These are phyloP conservation scores for Cydia pomonella DNA, from an alignment of 1,140 invertebrate species.

Conservation along the genomic window DNA sequence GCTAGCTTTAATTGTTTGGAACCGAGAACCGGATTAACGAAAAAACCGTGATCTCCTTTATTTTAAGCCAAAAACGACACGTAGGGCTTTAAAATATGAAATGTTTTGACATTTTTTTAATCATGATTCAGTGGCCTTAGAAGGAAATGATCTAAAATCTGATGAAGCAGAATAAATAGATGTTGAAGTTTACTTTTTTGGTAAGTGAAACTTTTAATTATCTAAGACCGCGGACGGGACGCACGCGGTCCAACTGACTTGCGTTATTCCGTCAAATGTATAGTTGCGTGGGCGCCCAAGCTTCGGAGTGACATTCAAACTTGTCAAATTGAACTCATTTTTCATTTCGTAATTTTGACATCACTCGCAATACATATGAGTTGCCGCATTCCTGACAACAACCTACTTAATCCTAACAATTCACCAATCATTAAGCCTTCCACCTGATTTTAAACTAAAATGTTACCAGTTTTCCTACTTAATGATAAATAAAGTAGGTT, in stretches of 20 bases:
- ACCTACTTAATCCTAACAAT: no score
- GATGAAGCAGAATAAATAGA: background rate
- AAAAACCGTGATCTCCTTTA: constrained; percentile 22
- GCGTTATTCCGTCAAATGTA: background rate
- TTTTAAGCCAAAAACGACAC: constrained; percentile 18
- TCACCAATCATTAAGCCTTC: no score
- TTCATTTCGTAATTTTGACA: no score
- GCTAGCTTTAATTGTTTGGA: constrained; percentile 33
- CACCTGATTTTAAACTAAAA: no score
- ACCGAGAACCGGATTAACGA: constrained; percentile 19
- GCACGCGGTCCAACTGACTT: no score
- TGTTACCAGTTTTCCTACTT: no score
- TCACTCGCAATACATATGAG: no score
- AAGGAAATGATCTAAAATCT: background rate
- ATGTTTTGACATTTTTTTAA: constrained; percentile 11
- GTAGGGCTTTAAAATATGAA: constrained; percentile 10
- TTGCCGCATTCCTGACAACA: no score
- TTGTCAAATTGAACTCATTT: background rate
- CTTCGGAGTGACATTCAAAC: background rate
- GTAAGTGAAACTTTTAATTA: background rate
- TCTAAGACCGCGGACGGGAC: no score
- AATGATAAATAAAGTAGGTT: no score
- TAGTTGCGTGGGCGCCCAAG: background rate
- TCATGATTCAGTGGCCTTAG: background rate
- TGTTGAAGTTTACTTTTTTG: background rate